Base-by-base conservation (phyloP, 2,113 vertebrate genomes). In the Xiphophorus maculatus region DNA sequence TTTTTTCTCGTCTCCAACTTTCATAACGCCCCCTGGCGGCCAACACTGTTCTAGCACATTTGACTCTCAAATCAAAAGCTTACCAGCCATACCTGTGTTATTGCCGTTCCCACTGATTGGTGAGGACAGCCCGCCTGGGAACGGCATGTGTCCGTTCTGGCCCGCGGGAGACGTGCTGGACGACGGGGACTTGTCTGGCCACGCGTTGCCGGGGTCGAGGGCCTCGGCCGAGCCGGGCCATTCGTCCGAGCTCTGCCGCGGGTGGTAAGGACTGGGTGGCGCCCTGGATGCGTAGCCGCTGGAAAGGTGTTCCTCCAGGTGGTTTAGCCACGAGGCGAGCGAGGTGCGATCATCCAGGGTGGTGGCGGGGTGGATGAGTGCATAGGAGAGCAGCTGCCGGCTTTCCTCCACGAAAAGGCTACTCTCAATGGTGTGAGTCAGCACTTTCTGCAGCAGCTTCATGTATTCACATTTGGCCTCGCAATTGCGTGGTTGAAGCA, bases 381-480 rank as follows among this genome's bases (percentile, higher is more conserved):
- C 97, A 1, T 98, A 98, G 79, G 97, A 98, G 3, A 98, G 95
- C 82, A 98, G 94, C 93, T 98, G 97, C 61, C 97, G 93, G 88
- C 96, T 97, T 92, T 98, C 97, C 87, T 98, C 97, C 8, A 98
- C 96, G 87, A 97, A 98, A 80, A 95, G 92, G 84, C 96, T 98
- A 94, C 96, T 98, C 93, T 98, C 97, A 2, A 97, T 98, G 28
- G 96, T 97, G 89, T 97, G 96, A 58, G 96, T 96, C 92, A 98
- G 92, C 76, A 98, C 96, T 78, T 97, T 96, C 91, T 98, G 97
- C 83, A 98, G 93, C 66, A 98, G 94, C 88, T 96, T 97, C 97
- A 98, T 98, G 91, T 98, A 98, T 81, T 98, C 96, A 0, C 96
- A 96, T 92, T 98, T 98, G 90, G 97, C 97, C 22, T 98, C 96